A percentile compares a stretch with the other conserved stretches of the same genome.
Evolutionary conservation across 2,888 invertebrate species (phyloP).

Genomic region (Micropterix aruncella): DNA sequence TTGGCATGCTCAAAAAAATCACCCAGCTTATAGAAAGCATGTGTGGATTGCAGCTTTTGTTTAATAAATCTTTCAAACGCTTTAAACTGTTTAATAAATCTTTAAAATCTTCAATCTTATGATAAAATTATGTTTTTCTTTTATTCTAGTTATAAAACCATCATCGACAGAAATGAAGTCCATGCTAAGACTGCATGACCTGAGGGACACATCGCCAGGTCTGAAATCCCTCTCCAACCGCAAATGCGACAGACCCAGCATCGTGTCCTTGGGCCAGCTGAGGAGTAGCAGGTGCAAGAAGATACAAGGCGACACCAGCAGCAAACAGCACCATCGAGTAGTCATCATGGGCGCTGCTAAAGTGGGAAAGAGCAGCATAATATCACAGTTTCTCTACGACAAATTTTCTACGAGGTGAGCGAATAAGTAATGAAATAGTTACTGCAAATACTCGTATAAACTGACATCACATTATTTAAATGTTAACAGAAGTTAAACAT

Average conservation of each 20-base stretch:
- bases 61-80: too few relatives aligned
- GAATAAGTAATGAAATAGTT: too few relatives aligned
- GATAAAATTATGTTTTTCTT: too few relatives aligned
- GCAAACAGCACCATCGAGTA: constrained; percentile 18
- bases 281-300: not conserved
- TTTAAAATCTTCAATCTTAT: too few relatives aligned
- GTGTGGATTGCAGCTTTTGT: too few relatives aligned
- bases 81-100: too few relatives aligned
- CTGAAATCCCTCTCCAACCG: constrained; percentile 1
- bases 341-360: constrained; percentile 30
- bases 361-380: constrained; percentile 47
- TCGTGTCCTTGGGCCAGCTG: constrained; percentile 3
- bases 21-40: too few relatives aligned
- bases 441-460: too few relatives aligned
- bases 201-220: constrained; percentile 1
- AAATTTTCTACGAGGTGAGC: constrained; percentile 37
- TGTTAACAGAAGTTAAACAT: too few relatives aligned
- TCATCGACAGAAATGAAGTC: constrained; percentile 6
- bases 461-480: too few relatives aligned
- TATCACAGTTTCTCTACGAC: constrained; percentile 43
- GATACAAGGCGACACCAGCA: not conserved
- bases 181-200: constrained; percentile 1
- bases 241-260: constrained; percentile 2
- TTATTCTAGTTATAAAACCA: too few relatives aligned
- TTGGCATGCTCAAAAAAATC: too few relatives aligned